Percentiles rank a stretch among this genome's conserved stretches.
These are phyloP conservation scores for Prolemur simus DNA, from an alignment of 2,113 vertebrate species.

Conservation along the genomic window DNA sequence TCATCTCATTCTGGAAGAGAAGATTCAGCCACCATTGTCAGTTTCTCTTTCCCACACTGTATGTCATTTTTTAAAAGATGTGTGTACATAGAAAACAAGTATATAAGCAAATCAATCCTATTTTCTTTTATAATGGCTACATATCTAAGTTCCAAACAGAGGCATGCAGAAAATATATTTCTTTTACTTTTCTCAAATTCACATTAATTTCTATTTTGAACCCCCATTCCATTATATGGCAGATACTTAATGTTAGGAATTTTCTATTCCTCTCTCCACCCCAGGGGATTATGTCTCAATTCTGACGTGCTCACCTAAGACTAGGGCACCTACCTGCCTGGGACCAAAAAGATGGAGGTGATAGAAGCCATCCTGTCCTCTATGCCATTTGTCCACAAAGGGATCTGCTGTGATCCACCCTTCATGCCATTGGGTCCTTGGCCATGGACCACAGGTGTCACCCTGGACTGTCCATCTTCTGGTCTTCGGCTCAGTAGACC, in stretches of 20 bases:
- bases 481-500: neutral
- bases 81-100: neutral
- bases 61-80: neutral
- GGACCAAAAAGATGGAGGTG: neutral
- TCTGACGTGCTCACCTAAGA: neutral
- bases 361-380: neutral
- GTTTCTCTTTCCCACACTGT: neutral
- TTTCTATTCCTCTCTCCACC: neutral
- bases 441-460: neutral
- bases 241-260: constrained; percentile 4
- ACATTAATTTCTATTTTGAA: neutral
- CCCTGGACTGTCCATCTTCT: neutral
- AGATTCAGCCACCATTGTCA: neutral
- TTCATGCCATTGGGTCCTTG: neutral
- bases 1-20: neutral
- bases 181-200: constrained; percentile 15
- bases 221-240: neutral
- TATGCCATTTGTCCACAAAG: neutral
- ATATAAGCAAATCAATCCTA: neutral
- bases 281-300: neutral
- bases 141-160: neutral
- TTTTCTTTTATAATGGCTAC: neutral
- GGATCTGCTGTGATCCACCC: neutral
- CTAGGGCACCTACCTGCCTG: no score
- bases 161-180: neutral